Conservation (phyloP, 1,140 invertebrate genomes). For the Trichomalopsis sarcophagae region DNA sequence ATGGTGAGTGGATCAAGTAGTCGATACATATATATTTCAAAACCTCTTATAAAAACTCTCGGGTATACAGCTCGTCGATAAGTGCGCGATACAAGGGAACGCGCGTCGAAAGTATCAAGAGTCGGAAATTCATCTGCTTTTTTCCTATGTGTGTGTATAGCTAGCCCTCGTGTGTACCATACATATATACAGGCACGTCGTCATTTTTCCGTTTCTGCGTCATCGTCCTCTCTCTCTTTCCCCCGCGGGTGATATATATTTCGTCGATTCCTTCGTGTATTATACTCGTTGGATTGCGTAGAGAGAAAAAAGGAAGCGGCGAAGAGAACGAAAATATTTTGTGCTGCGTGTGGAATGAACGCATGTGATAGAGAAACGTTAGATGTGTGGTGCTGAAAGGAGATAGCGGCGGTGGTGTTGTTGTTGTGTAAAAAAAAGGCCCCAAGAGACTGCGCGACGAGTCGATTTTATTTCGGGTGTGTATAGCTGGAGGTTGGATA, state of each 20-base stretch:
- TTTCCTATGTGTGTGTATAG: neutral
- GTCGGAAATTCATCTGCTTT: neutral
- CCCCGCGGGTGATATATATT: conserved; percentile 2
- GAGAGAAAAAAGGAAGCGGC: neutral
- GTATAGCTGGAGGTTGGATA: neutral
- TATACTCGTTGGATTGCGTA: neutral
- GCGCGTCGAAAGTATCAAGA: neutral
- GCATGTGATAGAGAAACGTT: neutral
- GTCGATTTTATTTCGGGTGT: neutral
- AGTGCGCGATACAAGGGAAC: neutral
- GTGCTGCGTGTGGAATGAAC: neutral
- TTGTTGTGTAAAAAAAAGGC: neutral
- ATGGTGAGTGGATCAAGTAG: conserved; percentile 69
- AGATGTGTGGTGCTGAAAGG: neutral
- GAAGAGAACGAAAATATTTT: conserved; percentile 9
- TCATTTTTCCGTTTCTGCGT: conserved; percentile 11
- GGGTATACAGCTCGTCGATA: neutral
- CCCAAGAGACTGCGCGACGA: neutral
- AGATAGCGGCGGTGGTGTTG: neutral
- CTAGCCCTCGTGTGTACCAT: neutral
- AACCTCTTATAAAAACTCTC: conserved; percentile 16
- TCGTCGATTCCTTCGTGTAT: neutral
- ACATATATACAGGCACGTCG: neutral
- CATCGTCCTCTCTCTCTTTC: neutral
- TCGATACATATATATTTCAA: conserved; percentile 59